Base-by-base conservation (phyloP, 1,140 invertebrate genomes). In the Leptoteleia sp. region DNA sequence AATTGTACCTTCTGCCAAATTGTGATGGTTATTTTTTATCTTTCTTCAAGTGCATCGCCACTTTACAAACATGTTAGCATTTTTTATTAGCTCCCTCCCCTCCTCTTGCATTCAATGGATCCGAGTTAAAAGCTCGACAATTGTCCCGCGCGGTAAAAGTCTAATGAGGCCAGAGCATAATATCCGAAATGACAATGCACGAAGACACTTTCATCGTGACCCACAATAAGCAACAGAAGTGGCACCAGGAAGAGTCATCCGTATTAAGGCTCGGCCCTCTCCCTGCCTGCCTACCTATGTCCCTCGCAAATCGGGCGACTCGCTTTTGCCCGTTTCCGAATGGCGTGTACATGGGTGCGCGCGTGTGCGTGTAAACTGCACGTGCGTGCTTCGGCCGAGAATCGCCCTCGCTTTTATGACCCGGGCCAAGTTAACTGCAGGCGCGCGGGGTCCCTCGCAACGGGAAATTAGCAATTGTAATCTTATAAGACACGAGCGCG, bases 401-500 rank as follows among this genome's bases (percentile, higher is more conserved):
- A 73, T 84, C 82, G 83, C 81, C 82, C 81, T 82, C 81, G 77
- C 85, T 84, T 89, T 88, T 89, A 87, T 83, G 87, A 89, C 82
- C 72, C 72, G 82, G 75, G 76, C 83, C 81, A 88, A 87, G 85
- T 87, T 89, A 85, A 88, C 81, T 83, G 85, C n/a, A n/a, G n/a
- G n/a, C 83, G 75, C 78, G 65, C 59, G 57, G 79, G 71, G 83
- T 83, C 79, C 43, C 86, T 84, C 82, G 83, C 85, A 88, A 82
- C 81, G 85, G 80, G 76, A 84, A 89, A 89, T 89, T 89, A 89
- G 88, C 87, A 89, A 89, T 89, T 89, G 88, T 88, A 89, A 89
- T 89, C 85, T 85, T 88, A 87, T 87, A 88, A 87, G 85, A 80
- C 77, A 82, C 50, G 76, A 73, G 67, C 54, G 61, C 42, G 70